Evolutionary conservation across 2,797 vertebrate species (phyloP).

Genomic region (Xenentodon cancila): DNA sequence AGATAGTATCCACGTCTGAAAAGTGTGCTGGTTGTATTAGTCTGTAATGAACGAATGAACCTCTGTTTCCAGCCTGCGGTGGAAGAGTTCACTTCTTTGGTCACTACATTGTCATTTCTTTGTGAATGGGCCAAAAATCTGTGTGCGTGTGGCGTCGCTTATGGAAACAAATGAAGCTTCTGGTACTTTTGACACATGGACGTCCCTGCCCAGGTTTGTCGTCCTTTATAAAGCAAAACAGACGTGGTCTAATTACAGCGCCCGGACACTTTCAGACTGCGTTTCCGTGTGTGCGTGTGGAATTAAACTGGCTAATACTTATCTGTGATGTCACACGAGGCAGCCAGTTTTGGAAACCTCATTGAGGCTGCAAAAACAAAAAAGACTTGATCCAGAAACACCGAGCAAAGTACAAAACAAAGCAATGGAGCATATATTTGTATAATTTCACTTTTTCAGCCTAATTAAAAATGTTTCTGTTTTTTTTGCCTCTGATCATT

Average conservation of each 20-base stretch:
- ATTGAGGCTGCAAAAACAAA: not conserved
- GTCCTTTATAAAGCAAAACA: slow-evolving; percentile 1
- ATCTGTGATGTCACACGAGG: slow-evolving; percentile 23
- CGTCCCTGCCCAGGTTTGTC: slow-evolving; percentile 44
- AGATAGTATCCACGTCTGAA: no score
- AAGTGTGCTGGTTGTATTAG: no score
- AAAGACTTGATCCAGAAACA: not conserved
- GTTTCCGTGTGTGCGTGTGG: not conserved
- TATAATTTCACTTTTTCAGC: not conserved
- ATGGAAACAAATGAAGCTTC: slow-evolving; percentile 60
- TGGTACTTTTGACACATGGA: slow-evolving; percentile 46
- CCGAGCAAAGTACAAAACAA: no score
- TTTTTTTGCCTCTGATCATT: not conserved
- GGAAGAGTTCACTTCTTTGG: no score
- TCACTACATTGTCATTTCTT: no score
- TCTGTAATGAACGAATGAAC: no score
- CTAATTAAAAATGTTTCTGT: fast-evolving
- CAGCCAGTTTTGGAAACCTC: slow-evolving; percentile 16
- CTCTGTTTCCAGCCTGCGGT: no score
- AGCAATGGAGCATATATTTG: not conserved
- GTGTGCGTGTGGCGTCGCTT: slow-evolving; percentile 22
- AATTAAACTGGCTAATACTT: slow-evolving; percentile 19
- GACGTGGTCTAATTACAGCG: slow-evolving; percentile 11
- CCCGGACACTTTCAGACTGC: slow-evolving; percentile 2
- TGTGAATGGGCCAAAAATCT: no score